Evolutionary conservation across 2,797 vertebrate species (phyloP).

Genomic region (Sternotherus odoratus): DNA sequence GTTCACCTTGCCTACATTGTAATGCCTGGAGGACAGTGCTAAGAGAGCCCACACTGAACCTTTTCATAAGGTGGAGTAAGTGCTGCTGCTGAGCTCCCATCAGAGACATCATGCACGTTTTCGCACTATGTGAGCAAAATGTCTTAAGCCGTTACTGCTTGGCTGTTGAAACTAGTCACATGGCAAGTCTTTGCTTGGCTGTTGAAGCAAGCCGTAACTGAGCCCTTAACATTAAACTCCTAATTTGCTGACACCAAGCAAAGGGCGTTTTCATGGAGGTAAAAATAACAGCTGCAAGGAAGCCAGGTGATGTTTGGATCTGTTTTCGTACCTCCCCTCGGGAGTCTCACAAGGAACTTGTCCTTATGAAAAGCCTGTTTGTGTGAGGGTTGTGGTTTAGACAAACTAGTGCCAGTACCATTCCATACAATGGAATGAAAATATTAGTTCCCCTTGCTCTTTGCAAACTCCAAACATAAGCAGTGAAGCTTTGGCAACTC

Average conservation of each 20-base stretch:
- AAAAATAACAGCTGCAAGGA: conserved; percentile 62
- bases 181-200: neutral
- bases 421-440: conserved; percentile 65
- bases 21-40: neutral
- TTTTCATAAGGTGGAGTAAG: conserved; percentile 15
- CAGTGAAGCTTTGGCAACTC: neutral
- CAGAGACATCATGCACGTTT: neutral
- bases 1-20: neutral
- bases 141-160: neutral
- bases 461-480: conserved; percentile 62
- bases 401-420: neutral
- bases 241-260: conserved; percentile 53
- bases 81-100: conserved; percentile 27
- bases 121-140: neutral
- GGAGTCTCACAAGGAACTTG: conserved; percentile 7
- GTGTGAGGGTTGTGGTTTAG: conserved; percentile 49
- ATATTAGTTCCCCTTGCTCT: neutral
- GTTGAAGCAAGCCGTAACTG: conserved; percentile 4
- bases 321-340: conserved; percentile 57
- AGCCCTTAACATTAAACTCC: conserved; percentile 46
- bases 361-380: conserved; percentile 69
- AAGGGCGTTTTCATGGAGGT: conserved; percentile 19
- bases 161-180: neutral
- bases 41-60: conserved; percentile 50
- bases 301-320: conserved; percentile 70